A percentile compares a stretch with the other conserved stretches of the same genome.
Evolutionary conservation across 2,113 vertebrate species (phyloP).

Genomic region (Panurus biarmicus): DNA sequence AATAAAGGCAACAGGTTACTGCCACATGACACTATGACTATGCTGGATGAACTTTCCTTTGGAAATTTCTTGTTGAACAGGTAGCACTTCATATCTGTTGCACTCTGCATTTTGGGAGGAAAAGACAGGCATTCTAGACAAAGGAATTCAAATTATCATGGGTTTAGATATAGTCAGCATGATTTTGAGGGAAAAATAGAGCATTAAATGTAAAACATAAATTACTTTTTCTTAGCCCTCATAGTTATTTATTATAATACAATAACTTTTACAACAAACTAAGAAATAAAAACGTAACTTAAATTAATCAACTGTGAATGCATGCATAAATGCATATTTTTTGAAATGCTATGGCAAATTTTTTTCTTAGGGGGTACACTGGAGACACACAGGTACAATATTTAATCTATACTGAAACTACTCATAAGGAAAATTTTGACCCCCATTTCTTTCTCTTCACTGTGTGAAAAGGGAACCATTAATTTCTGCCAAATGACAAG

Average conservation of each 20-base stretch:
- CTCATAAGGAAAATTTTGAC: background rate
- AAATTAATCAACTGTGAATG: background rate
- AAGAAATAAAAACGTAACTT: background rate
- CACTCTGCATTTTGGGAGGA: background rate
- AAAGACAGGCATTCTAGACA: background rate
- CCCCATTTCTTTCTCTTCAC: background rate
- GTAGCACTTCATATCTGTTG: background rate
- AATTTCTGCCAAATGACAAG: conserved; percentile 56
- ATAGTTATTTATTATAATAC: background rate
- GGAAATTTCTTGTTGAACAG: background rate
- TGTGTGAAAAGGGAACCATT: conserved; percentile 27
- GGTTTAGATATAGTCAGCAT: background rate
- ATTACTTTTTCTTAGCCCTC: conserved; percentile 4
- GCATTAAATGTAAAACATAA: background rate
- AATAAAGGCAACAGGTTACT: background rate
- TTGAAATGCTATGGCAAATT: background rate
- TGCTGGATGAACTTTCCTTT: background rate
- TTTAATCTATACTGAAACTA: conserved; percentile 11
- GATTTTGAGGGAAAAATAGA: background rate
- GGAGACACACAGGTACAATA: background rate
- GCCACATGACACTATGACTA: background rate
- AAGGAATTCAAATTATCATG: background rate
- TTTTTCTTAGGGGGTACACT: background rate
- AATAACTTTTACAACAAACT: background rate
- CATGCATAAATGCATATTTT: background rate